Conservation (phyloP, 1,140 invertebrate genomes). For the Gonatopus flavifemur region DNA sequence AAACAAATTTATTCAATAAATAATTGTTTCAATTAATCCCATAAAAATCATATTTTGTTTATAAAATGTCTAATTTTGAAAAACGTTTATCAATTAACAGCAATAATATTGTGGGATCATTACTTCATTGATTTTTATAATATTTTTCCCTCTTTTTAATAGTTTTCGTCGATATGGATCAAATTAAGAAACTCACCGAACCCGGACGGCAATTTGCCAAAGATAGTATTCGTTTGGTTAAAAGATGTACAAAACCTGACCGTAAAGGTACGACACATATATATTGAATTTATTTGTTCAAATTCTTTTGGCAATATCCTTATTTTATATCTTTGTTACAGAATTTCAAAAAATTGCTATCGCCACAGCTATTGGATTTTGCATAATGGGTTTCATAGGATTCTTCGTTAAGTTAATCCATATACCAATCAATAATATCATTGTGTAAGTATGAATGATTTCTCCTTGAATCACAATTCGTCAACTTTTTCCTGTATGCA, state of each 20-base stretch:
- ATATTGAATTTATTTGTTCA: not conserved
- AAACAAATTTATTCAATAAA: not conserved
- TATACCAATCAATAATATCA: conserved; percentile 99
- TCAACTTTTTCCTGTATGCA: too few species aligned
- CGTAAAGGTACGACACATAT: conserved; percentile 81
- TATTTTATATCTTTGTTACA: conserved; percentile 56
- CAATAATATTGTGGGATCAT: not conserved
- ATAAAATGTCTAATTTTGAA: not conserved
- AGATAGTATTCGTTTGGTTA: conserved; percentile 95
- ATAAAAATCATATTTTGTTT: not conserved
- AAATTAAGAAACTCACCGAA: conserved; percentile 92
- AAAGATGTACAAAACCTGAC: conserved; percentile 99
- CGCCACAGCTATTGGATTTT: conserved; percentile 99
- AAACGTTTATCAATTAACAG: not conserved
- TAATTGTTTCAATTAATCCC: not conserved
- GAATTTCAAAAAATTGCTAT: conserved; percentile 99
- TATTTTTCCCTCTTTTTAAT: not conserved
- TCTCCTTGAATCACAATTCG: too few species aligned
- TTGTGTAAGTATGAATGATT: conserved; percentile 86
- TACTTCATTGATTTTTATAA: not conserved
- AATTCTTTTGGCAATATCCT: not conserved
- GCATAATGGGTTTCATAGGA: conserved; percentile 99
- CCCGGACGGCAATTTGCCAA: conserved; percentile 96
- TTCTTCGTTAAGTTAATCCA: conserved; percentile 99
- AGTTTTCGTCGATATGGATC: conserved; percentile 98